Percentiles rank a stretch among this genome's conserved stretches.
phyloP scores from a whole-genome alignment of 1,140 invertebrate genomes.

The Dinoponera quadriceps region DNA sequence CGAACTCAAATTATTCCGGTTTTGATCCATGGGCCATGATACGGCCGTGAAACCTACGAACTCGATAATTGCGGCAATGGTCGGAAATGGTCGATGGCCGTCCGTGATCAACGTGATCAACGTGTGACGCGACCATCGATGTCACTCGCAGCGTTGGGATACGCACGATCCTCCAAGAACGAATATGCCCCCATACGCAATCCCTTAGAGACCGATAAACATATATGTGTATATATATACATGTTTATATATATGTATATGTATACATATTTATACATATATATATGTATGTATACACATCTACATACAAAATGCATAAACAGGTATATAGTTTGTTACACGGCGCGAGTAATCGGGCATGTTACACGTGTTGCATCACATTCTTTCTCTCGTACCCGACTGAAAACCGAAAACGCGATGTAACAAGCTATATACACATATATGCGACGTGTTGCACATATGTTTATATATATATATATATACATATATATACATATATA shows the following conservation, averaged over 20 bases:
- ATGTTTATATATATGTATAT: slow-evolving; percentile 59
- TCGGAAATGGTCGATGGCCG: slow-evolving; percentile 12
- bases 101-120: background rate
- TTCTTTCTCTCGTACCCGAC: background rate
- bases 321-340: slow-evolving; percentile 73
- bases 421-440: slow-evolving; percentile 63
- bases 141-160: slow-evolving; percentile 37
- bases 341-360: slow-evolving; percentile 16
- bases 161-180: slow-evolving; percentile 79
- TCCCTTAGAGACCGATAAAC: slow-evolving; percentile 77
- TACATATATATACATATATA: slow-evolving; percentile 73
- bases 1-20: slow-evolving; percentile 12
- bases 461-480: slow-evolving; percentile 70
- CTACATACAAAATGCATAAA: slow-evolving; percentile 67
- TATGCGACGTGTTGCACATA: slow-evolving; percentile 74
- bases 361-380: slow-evolving; percentile 24
- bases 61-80: slow-evolving; percentile 20
- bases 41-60: background rate
- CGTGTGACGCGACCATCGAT: slow-evolving; percentile 6
- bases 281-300: slow-evolving; percentile 46
- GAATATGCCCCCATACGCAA: slow-evolving; percentile 74
- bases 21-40: slow-evolving; percentile 28
- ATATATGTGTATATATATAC: slow-evolving; percentile 57
- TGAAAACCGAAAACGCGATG: background rate
- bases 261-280: slow-evolving; percentile 57